A percentile compares a stretch with the other conserved stretches of the same genome.
phyloP scores from a whole-genome alignment of 2,888 invertebrate genomes.

The Microctonus brassicae region DNA sequence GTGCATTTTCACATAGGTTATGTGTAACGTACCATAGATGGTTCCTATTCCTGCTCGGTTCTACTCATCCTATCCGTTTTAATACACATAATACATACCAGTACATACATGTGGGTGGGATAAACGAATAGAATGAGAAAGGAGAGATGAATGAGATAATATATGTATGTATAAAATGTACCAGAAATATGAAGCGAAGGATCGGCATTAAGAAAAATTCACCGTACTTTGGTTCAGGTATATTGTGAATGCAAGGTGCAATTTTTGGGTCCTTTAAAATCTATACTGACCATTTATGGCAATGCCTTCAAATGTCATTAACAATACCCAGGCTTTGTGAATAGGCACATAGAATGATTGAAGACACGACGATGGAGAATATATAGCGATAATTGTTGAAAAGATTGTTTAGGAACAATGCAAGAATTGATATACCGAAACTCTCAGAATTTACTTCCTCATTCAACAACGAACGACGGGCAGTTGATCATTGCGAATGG shows the following conservation, averaged over 20 bases:
- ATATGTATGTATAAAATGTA: neutral
- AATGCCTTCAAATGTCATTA: neutral
- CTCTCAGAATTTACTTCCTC: neutral
- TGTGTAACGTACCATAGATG: neutral
- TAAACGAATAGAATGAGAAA: neutral
- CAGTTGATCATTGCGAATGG: neutral
- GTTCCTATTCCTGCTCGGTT: neutral
- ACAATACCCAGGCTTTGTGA: neutral
- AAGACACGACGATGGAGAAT: neutral
- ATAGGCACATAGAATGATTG: neutral
- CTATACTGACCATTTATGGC: neutral
- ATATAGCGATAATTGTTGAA: neutral
- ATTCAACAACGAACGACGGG: neutral
- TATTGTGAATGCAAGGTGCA: conserved; percentile 22
- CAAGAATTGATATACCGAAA: neutral
- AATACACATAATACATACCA: neutral
- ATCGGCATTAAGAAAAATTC: neutral
- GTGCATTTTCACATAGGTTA: neutral
- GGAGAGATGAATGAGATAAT: neutral
- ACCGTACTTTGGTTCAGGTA: neutral
- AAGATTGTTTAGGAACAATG: neutral
- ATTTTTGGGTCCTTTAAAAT: conserved; percentile 9
- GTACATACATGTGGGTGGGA: neutral
- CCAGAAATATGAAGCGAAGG: neutral
- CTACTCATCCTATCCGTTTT: neutral